These are phyloP conservation scores for Erythrocercus mccallii DNA, from an alignment of 2,113 vertebrate species.

Conservation along the genomic window DNA sequence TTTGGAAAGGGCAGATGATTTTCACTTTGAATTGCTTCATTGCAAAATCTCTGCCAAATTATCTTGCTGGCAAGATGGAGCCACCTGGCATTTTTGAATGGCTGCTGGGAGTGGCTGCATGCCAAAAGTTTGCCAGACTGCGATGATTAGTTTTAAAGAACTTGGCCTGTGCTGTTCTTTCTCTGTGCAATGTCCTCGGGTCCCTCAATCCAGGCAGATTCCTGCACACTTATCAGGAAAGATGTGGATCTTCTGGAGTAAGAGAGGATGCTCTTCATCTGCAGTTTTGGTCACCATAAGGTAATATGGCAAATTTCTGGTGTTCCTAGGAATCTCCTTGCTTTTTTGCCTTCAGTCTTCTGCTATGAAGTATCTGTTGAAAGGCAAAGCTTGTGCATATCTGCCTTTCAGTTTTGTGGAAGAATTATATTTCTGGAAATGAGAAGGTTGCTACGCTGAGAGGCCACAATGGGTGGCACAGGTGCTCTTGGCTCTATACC, in stretches of 20 bases:
- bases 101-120: not conserved
- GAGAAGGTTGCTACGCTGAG: not conserved
- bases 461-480: not conserved
- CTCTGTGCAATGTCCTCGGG: not conserved
- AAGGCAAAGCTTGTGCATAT: not conserved
- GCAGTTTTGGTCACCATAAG: not conserved
- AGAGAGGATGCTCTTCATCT: not conserved
- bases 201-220: not conserved
- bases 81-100: slow-evolving; percentile 57
- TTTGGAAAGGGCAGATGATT: slow-evolving; percentile 59
- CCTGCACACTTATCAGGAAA: not conserved
- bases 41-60: slow-evolving; percentile 52
- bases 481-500: not conserved
- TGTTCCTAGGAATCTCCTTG: not conserved
- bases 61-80: slow-evolving; percentile 17
- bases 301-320: not conserved
- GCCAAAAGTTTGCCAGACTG: slow-evolving; percentile 42
- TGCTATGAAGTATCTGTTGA: not conserved
- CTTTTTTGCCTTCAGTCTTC: not conserved
- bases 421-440: not conserved
- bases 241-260: not conserved
- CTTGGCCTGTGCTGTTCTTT: slow-evolving; percentile 15
- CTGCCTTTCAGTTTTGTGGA: not conserved
- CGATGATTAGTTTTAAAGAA: not conserved
- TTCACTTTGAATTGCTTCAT: slow-evolving; percentile 45